Evolutionary conservation across 2,888 invertebrate species (phyloP).

Genomic region (Drosophila niveifrons): DNA sequence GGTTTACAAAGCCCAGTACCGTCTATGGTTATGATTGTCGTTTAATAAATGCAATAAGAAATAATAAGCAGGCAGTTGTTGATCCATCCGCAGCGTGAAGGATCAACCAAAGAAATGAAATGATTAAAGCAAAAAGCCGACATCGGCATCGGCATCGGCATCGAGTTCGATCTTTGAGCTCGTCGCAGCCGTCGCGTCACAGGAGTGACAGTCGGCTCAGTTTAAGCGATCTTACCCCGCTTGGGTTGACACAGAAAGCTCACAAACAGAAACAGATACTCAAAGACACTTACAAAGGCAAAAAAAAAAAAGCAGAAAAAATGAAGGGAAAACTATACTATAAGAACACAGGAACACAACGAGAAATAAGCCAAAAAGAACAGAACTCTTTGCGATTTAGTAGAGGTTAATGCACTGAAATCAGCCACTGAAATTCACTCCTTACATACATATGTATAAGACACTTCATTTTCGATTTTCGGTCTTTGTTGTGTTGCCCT

Average conservation of each 20-base stretch:
- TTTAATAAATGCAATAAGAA: conserved; percentile 83
- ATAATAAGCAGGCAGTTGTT: conserved; percentile 78
- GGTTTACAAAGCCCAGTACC: conserved; percentile 60
- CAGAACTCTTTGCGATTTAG: conserved; percentile 49
- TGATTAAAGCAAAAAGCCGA: conserved; percentile 80
- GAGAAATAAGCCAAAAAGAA: conserved; percentile 66
- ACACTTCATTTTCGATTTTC: conserved; percentile 15
- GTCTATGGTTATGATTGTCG: conserved; percentile 83
- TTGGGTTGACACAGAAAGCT: conserved; percentile 43
- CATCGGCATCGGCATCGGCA: conserved; percentile 29
- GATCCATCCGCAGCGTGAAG: conserved; percentile 71
- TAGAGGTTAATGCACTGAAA: conserved; percentile 80
- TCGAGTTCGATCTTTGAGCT: neutral
- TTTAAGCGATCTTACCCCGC: conserved; percentile 28
- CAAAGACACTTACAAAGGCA: conserved; percentile 8
- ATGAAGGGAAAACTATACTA: neutral
- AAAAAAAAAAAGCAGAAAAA: conserved; percentile 22
- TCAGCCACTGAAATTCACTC: conserved; percentile 41
- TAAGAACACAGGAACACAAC: conserved; percentile 23
- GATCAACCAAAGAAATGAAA: conserved; percentile 68
- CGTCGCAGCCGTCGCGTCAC: conserved; percentile 26
- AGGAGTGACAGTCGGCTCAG: conserved; percentile 63
- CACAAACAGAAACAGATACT: conserved; percentile 29
- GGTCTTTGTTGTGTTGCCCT: conserved; percentile 20
- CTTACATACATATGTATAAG: conserved; percentile 34